Evolutionary conservation across 2,113 vertebrate species (phyloP), one percentile per base, ranked within the genome.

Genomic region (Rallus limicola): DNA sequence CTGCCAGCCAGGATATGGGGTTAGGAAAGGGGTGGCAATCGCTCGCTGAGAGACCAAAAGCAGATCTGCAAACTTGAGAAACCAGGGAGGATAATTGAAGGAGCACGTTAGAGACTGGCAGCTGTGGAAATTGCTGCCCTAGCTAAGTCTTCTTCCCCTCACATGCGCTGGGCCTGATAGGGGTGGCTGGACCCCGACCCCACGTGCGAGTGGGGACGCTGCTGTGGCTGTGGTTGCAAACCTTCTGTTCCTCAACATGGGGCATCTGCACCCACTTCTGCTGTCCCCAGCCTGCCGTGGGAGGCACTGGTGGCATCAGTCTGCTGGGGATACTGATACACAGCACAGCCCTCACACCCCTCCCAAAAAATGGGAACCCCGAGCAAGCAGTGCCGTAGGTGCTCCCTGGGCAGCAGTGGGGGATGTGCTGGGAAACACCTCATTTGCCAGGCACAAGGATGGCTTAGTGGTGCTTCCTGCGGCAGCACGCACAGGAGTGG

Each of bases 21-120:
- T 94, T 96, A 95, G 93, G 74, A 87, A 92, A 92, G 44, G 93
- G 93, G 93, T 89, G 88, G 93, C 90, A 88, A 36, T 13, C 1
- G 34, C 94, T 90, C 74, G 83, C 71, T 53, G 52, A 10, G 85
- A 94, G 95, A 94, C 95, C 79, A 79, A 95, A 88, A 88, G 93
- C 95, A 95, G 92, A 90, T 95, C 97, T 94, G 96, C 87, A 94
- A 97, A 98, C 83, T 52, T 79, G 89, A 95, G 96, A 96, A 97
- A 97, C 59, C 93, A 96, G 96, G 94, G 92, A 86, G 92, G 5
- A 34, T 67, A 94, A 95, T 71, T 50, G 94, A 95, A 96, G 95
- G 91, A 96, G 95, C 56, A 40, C 2, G 4, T 59, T 8, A 18
- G 53, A 80, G 79, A 50, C 75, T 13, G 67, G 11, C 65, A 76